Evolutionary conservation across 2,888 invertebrate genomes (phyloP), one percentile per base, ranked within the genome.

Genomic region (Ophioninae sp.): DNA sequence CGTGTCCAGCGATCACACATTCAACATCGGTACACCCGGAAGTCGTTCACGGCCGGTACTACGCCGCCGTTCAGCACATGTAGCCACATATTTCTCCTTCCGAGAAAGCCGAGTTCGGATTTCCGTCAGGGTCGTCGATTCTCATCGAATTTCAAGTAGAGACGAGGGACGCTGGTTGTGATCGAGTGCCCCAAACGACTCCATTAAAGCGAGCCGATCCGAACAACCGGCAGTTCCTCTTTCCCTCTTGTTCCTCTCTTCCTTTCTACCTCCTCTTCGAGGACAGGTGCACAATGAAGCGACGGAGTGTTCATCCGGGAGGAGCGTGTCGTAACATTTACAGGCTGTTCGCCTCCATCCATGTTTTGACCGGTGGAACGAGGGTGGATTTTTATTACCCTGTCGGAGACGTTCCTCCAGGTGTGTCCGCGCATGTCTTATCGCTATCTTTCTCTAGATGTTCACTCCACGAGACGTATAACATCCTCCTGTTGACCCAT

Each of bases 301-400:
- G 41, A 67, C 44, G 44, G 10, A 44, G 44, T 41, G 72, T 65
- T 22, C 13, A 58, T 37, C 44, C 61, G 23, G 23, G n/a, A 39
- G 23, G 39, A n/a, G 23, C 72, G 7, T 64, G 41, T 61, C 20
- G 58, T 56, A 51, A 37, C 56, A 56, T 75, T 65, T 51, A 74
- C 65, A 37, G 39, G 58, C 41, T 58, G 44, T 10, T 9, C 58
- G 17, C 44, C 64, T 68, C n/a, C 41, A 64, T 17, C 39, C 61
- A 64, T 44, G 56, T 51, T 69, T 64, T 22, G 56, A 39, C 65
- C 65, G 23, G 30, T 37, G 41, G 30, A 73, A 75, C 75, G 81
- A 81, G 83, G 81, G 84, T 84, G 83, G 71, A 75, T 81, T 65
- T 81, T 75, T 83, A 79, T 84, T 81, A 64, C 79, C 79, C 65